Evolutionary conservation across 1,140 invertebrate genomes (phyloP), one percentile per base, ranked within the genome.

Genomic region (Megathymus violae): DNA sequence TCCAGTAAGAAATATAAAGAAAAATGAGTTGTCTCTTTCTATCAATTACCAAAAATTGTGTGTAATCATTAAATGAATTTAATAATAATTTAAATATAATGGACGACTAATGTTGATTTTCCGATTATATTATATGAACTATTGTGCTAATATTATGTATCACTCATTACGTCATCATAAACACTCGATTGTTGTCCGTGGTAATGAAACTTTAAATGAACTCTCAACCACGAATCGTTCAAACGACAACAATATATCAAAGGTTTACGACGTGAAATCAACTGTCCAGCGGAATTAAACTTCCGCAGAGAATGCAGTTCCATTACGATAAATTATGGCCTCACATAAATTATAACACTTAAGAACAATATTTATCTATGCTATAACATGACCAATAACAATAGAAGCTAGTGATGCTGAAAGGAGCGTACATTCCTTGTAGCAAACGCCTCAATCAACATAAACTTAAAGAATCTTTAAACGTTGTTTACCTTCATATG

Each of bases 231-330:
- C 71, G 63, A 66, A 69, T 74, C 63, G 47, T 52, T 48, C 50
- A 15, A 17, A 62, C 48, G 25, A n/a, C n/a, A n/a, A 47, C 56
- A 50, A 70, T 79, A 79, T 72, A 75, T 80, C 69, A 74, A 56
- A 60, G 14, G 56, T 80, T 80, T 80, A 80, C 66, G 69, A 75
- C 51, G 27, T 3, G 19, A 22, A 22, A 22, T 62, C 43, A 52
- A 44, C 62, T 54, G 40, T 70, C 59, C 52, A 58, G 19, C 19
- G 46, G 48, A 58, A 67, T 62, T 15, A 11, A 48, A 64, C 34
- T 48, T 31, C 44, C 50, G 5, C 31, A 14, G 34, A 54, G 44
- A 44, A 44, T 19, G 41, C 6, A 3, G 15, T 19, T 44, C 41
- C 17, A 44, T 44, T 44, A 22, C 17, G 4, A 44, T 15, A 44